A percentile compares a stretch with the other conserved stretches of the same genome.
These are phyloP conservation scores for Tricholaema leucomelas DNA, from an alignment of 2,113 vertebrate species.

Conservation along the genomic window DNA sequence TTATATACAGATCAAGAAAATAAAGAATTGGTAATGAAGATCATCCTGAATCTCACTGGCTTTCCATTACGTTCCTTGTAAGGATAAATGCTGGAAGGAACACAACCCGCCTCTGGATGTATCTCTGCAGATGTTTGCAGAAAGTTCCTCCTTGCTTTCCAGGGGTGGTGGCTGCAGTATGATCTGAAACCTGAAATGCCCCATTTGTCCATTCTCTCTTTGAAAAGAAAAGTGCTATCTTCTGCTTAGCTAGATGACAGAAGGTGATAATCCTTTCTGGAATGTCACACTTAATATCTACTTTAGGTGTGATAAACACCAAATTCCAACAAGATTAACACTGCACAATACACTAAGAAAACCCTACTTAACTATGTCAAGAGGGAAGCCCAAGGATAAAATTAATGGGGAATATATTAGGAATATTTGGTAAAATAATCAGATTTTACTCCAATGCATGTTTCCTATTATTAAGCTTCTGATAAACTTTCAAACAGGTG, in stretches of 20 bases:
- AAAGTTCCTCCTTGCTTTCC: not conserved
- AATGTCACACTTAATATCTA: not conserved
- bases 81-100: not conserved
- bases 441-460: not conserved
- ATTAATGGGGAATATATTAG: not conserved
- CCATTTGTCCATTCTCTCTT: not conserved
- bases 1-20: not conserved
- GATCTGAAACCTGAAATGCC: not conserved
- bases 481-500: not conserved
- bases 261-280: constrained; percentile 5
- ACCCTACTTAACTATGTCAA: not conserved
- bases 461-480: not conserved
- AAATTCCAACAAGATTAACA: constrained; percentile 21
- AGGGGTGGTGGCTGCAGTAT: not conserved
- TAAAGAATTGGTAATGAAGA: not conserved
- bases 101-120: not conserved
- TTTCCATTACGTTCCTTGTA: not conserved
- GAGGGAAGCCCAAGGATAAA: not conserved
- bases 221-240: not conserved
- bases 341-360: not conserved
- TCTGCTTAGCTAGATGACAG: not conserved
- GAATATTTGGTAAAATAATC: not conserved
- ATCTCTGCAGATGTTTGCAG: not conserved
- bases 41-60: not conserved
- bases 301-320: not conserved